Evolutionary conservation across 2,113 vertebrate genomes (phyloP).

Genomic region (Cebus imitator): DNA sequence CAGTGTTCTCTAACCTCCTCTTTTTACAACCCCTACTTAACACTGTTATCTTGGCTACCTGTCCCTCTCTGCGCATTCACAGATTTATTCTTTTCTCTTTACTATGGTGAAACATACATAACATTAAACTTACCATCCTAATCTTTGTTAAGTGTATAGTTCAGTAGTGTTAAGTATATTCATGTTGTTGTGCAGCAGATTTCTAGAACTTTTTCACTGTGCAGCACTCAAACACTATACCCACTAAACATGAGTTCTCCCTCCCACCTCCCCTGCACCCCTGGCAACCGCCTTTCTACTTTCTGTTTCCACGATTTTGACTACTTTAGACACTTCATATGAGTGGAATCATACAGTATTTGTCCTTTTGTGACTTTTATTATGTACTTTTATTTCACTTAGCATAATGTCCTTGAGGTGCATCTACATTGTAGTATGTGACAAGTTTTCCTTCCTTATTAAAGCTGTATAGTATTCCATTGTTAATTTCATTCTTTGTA

Average conservation of each 20-base stretch:
- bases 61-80: not conserved
- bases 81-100: not conserved
- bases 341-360: not conserved
- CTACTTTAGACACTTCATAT: not conserved
- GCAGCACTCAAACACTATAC: not conserved
- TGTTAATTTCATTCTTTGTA: not conserved
- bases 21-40: not conserved
- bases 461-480: not conserved
- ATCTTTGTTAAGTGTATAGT: not conserved
- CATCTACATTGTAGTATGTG: not conserved
- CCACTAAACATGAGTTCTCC: not conserved
- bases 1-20: not conserved
- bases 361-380: not conserved
- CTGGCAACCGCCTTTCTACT: not conserved
- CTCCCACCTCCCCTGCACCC: not conserved
- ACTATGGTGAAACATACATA: too few relatives aligned
- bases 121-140: not conserved
- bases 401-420: not conserved
- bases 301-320: not conserved
- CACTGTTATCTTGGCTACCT: not conserved
- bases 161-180: not conserved
- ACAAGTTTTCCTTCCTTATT: not conserved
- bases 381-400: not conserved
- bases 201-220: not conserved
- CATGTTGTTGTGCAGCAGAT: not conserved